Base-by-base conservation (phyloP, 1,140 invertebrate species). In the Helicoverpa zea region DNA sequence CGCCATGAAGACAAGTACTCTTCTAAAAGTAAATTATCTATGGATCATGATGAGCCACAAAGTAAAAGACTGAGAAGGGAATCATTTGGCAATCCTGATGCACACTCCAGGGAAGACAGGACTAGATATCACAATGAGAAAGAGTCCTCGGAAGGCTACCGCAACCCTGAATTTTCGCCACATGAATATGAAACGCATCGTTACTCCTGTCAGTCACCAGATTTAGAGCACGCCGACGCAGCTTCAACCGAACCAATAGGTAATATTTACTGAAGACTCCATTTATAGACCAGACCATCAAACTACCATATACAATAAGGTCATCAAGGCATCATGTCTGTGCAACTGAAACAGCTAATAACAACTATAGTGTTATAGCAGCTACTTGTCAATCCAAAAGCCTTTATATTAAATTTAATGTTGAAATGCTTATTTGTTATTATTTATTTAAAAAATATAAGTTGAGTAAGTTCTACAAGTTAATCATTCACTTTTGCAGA, bases 61-160 rank as follows among this genome's bases (percentile, higher is more conserved):
- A 72, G 29, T 58, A 92, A 92, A 73, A 80, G 87, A 18, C 63
- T 80, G 30, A 91, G 84, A 83, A 82, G 74, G 11, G 89, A 91
- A 23, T 66, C 80, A 16, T 49, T 75, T 23, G 23, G 78, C 47
- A 80, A 29, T 16, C 14, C 74, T 16, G 49, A 81, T 51, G 72
- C 35, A 63, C 52, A 82, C 56, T 10, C 23, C 10, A 56, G 30
- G n/a, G 80, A 81, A 64, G 80, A 82, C 30, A 72, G 13, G 9
- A 23, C 23, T 2, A 64, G 49, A 35, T 18, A 47, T 18, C 5
- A 14, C 7, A 51, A 54, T 54, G 80, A 81, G 56, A 79, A 14
- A 18, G 81, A 84, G 43, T 1, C 16, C 56, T 3, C 58, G 2
- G 64, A 73, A 52, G 2, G n/a, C 7, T 61, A 79, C 43, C 43